Percentiles rank a stretch among this genome's conserved stretches.
Evolutionary conservation across 2,113 vertebrate genomes (phyloP).

Genomic region (Limnothrissa miodon): DNA sequence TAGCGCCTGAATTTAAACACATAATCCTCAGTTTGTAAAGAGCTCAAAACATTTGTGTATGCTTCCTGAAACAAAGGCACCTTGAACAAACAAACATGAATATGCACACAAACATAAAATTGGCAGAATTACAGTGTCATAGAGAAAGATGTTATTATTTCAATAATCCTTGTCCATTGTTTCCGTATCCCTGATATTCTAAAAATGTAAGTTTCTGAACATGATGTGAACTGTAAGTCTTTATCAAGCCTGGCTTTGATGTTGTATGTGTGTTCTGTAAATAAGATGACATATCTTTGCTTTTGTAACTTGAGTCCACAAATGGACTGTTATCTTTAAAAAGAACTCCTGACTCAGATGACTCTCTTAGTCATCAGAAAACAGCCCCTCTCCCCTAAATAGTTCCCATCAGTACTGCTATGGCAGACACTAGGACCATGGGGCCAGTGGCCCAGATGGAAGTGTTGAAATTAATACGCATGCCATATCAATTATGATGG

Average conservation of each 20-base stretch:
- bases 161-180: not conserved
- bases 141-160: not conserved
- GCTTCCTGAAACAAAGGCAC: not conserved
- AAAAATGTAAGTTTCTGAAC: not conserved
- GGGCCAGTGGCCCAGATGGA: conserved; percentile 32
- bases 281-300: not conserved
- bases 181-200: not conserved
- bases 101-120: not conserved
- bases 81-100: not conserved
- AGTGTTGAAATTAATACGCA: conserved; percentile 37
- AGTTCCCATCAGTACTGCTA: not conserved
- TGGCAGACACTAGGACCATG: conserved; percentile 17
- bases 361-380: not conserved
- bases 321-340: not conserved
- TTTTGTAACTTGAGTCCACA: not conserved
- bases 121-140: not conserved
- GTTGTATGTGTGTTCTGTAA: not conserved
- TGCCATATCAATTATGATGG: conserved; percentile 32
- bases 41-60: not conserved
- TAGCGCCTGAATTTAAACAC: not conserved
- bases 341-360: not conserved
- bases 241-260: not conserved
- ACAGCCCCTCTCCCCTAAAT: not conserved
- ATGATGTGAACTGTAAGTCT: not conserved
- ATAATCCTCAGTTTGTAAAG: not conserved